Evolutionary conservation across 2,797 vertebrate species (phyloP), one percentile per base, ranked within the genome.

Genomic region (Brachyrhaphis roseni): DNA sequence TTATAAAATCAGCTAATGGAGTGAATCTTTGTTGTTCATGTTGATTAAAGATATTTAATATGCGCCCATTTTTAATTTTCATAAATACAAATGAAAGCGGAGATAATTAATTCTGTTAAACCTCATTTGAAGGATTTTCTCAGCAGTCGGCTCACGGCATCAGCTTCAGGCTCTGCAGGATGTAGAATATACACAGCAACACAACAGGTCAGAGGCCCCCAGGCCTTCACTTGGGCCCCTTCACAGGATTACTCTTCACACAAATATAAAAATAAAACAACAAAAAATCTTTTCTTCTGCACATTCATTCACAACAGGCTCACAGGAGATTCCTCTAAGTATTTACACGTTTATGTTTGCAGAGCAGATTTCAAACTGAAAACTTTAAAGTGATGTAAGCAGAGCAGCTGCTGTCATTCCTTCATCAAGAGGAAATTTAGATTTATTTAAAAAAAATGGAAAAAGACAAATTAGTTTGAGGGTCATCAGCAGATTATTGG

Each of bases 331-430:
- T 81, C 72, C 80, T 76, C 53, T 82, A 59, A 74, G 78, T 87
- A 49, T 57, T 84, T 74, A 71, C 12, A 75, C 7, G 43, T 76
- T 26, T 28, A 41, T 55, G 78, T 82, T 86, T 70, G 64, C 75
- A 86, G 77, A 80, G 86, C 80, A 89, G 82, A 84, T 88, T 89
- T 87, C 74, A 84, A 36, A 79, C 39, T 57, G 59, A 79, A 84
- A 68, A 51, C 70, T 36, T 20, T 8, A 36, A 64, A 8, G 34
- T 15, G 0, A 16, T 31, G 8, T 10, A 6, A 64, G 34, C 62
- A 36, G 31, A 66, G 34, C 36, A 41, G 64, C 34, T 68, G 64
- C 2, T 12, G 10, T 10, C 20, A 5, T 23, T 23, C 18, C 4
- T 66, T 34, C 31, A 36, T 20, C 16, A 39, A 23, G 31, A 64